These are phyloP conservation scores for Epirrhoe tristata DNA, from an alignment of 2,888 invertebrate species.

Conservation along the genomic window DNA sequence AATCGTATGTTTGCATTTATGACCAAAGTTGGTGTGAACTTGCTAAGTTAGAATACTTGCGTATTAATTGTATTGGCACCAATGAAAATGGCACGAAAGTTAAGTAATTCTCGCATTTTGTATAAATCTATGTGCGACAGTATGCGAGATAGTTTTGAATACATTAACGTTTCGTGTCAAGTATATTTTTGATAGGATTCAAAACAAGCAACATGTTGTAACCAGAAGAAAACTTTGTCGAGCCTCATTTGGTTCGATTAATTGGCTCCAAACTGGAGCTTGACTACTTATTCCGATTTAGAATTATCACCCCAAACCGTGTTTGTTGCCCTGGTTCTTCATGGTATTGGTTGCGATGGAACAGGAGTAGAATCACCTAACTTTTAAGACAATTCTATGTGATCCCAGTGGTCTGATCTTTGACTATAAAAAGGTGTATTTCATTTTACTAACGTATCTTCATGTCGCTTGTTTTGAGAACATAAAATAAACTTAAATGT, in stretches of 20 bases:
- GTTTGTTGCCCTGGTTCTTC: too few relatives aligned
- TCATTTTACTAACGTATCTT: not conserved
- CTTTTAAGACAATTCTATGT: too few relatives aligned
- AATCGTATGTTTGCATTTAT: constrained; percentile 31
- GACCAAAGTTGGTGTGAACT: constrained; percentile 20
- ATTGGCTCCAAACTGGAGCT: too few relatives aligned
- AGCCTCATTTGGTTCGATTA: too few relatives aligned
- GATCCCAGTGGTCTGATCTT: too few relatives aligned
- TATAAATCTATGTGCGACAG: not conserved
- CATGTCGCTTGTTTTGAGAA: not conserved
- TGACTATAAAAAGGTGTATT: not conserved
- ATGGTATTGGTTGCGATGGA: too few relatives aligned
- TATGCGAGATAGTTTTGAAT: not conserved
- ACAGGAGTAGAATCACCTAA: too few relatives aligned
- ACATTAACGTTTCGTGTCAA: not conserved
- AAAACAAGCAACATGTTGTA: not conserved
- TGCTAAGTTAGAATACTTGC: not conserved
- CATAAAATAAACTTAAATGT: not conserved
- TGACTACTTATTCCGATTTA: too few relatives aligned
- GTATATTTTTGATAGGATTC: not conserved
- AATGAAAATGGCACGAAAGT: constrained; percentile 21
- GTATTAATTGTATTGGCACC: constrained; percentile 3
- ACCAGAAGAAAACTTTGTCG: too few relatives aligned
- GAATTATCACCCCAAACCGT: too few relatives aligned
- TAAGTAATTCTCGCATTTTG: constrained; percentile 1